Evolutionary conservation across 2,113 vertebrate genomes (phyloP), one percentile per base, ranked within the genome.

Genomic region (Sigmodon hispidus): DNA sequence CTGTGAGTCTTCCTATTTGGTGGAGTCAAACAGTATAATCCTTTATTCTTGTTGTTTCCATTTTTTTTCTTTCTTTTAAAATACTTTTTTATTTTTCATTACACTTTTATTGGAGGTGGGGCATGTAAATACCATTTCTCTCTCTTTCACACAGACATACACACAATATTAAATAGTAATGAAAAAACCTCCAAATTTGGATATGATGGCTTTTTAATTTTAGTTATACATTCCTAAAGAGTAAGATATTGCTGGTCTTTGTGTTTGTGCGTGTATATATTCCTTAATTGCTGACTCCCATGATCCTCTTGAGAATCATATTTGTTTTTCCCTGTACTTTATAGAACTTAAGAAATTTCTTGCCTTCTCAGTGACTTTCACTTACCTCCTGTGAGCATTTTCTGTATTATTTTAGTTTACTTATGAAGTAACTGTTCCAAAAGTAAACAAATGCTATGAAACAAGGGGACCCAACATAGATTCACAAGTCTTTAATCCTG

Each of bases 371-470:
- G 34, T 83, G 55, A 29, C 50, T 86, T 50, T 89, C 55, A 94
- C 63, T 80, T 24, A 76, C 73, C 45, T 73, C 67, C 80, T 86
- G 50, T 61, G 24, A 59, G 45, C 36, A 91, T 57, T 97, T 94
- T 57, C 43, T 92, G 0, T 72, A 50, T 92, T 87, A 55, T 72
- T 96, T 91, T 61, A 40, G 76, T 94, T 95, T 93, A 90, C 22
- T 84, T 65, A 65, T 79, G 80, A 75, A 93, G 50, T 93, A 69
- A 59, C 34, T 86, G 50, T 65, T 93, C 16, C 83, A 65, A 96
- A 96, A 95, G 73, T 90, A 85, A 95, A 63, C 43, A n/a, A 65
- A 73, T 77, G 34, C 31, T 48, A 31, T 3, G 57, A 26, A 91
- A 91, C 43, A 57, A 24, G 50, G 1, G 8, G 36, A 3, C 79